Evolutionary conservation across 1,140 invertebrate species (phyloP), one percentile per base, ranked within the genome.

Genomic region (Bacillus rossius): DNA sequence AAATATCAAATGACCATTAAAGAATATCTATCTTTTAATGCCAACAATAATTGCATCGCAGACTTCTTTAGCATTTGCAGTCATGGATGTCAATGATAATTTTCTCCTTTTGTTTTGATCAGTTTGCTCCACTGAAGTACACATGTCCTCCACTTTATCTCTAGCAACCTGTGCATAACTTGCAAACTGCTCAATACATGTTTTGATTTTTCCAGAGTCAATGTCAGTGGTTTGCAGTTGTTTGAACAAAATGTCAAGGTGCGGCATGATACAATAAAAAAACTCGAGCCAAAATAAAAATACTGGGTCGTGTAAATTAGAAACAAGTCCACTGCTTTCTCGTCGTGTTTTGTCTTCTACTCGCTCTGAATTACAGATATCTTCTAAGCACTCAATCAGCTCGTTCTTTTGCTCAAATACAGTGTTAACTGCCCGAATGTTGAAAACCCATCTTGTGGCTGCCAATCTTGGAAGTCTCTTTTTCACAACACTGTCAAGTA

Each of bases 211-310:
- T 50, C 25, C 34, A 45, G 43, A 45, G 54, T 43, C 41, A 58
- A 59, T 63, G 42, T 53, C 45, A 49, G 50, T 22, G 51, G 41
- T 55, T 51, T 61, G 55, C 51, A 64, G 50, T 59, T 61, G 59
- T 34, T 61, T 58, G 56, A 50, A 61, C 55, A 64, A 51, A 40
- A 59, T 61, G 53, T 63, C 59, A 41, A 50, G 49, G 48, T 61
- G 59, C 53, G 59, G 62, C 62, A 61, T 61, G 55, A 64, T 59
- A 45, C 61, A 55, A 43, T 61, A 45, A 54, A 64, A 64, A 59
- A 64, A 48, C 42, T 61, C 41, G 38, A 64, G 59, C 60, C 59
- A 59, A 64, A 64, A 47, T 29, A 58, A 54, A 64, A 61, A 61
- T 52, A 55, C 8, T 61, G 43, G 52, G 57, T 48, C 48, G 61